Conservation (phyloP, 1,140 invertebrate genomes). For the Ganaspis sp. region DNA sequence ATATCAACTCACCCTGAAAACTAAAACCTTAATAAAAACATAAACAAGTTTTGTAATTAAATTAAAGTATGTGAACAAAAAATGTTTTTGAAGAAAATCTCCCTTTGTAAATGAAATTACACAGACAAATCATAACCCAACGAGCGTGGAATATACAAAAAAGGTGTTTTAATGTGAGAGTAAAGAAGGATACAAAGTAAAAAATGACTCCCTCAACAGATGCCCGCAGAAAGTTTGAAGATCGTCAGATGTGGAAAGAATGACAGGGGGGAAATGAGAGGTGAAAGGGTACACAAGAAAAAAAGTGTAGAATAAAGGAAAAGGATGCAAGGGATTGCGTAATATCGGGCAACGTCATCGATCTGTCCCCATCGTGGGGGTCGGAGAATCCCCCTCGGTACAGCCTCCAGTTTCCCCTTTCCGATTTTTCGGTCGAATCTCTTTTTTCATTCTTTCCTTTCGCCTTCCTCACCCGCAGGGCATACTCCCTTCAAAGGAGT, state of each 20-base stretch:
- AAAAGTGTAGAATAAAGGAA: slow-evolving; percentile 43
- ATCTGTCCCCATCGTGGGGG: slow-evolving; percentile 62
- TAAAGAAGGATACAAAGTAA: background rate
- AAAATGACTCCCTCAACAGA: slow-evolving; percentile 5
- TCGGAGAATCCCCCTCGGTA: slow-evolving; percentile 51
- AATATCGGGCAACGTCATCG: slow-evolving; percentile 63
- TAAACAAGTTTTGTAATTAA: too few relatives aligned
- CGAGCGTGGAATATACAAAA: too few relatives aligned
- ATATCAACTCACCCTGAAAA: too few relatives aligned
- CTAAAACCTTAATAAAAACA: too few relatives aligned
- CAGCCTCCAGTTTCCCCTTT: slow-evolving; percentile 62
- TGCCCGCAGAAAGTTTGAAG: slow-evolving; percentile 11
- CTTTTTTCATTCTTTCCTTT: slow-evolving; percentile 46
- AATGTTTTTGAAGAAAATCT: too few relatives aligned
- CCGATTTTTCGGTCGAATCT: slow-evolving; percentile 62
- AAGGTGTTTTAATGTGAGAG: background rate
- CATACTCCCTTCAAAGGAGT: slow-evolving; percentile 50
- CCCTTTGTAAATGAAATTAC: too few relatives aligned
- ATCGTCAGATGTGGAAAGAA: slow-evolving; percentile 20
- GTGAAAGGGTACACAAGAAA: slow-evolving; percentile 31
- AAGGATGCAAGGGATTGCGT: slow-evolving; percentile 67
- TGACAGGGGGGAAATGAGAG: background rate
- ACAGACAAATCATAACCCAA: too few relatives aligned
- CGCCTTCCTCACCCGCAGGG: slow-evolving; percentile 51
- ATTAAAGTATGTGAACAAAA: too few relatives aligned